Conservation (phyloP, 2,888 invertebrate species). For the Pollenia angustigena region DNA sequence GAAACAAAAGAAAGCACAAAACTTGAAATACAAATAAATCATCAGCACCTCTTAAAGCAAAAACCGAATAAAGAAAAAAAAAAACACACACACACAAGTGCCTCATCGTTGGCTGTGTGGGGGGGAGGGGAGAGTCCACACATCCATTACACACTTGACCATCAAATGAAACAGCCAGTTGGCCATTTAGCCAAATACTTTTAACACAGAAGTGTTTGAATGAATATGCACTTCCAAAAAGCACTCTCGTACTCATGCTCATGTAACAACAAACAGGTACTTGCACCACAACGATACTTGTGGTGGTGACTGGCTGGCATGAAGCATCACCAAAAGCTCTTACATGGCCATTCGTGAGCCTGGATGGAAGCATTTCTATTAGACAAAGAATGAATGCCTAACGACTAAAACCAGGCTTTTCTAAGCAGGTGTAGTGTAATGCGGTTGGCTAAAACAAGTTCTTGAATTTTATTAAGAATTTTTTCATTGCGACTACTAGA, state of each 20-base stretch:
- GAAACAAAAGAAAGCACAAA: conserved; percentile 2
- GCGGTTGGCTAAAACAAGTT: too few species aligned
- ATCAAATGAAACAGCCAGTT: neutral
- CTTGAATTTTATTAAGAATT: too few species aligned
- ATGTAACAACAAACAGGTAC: conserved; percentile 11
- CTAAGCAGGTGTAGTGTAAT: too few species aligned
- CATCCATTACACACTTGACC: conserved; percentile 18
- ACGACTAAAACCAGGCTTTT: too few species aligned
- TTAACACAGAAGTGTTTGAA: conserved; percentile 10
- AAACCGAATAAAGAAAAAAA: neutral
- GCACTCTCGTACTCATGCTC: conserved; percentile 2
- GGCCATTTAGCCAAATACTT: conserved; percentile 10
- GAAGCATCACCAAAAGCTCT: conserved; percentile 2
- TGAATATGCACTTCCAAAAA: conserved; percentile 8
- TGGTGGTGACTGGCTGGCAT: conserved; percentile 11
- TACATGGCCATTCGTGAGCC: neutral
- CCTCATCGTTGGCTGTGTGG: too few species aligned
- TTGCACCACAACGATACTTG: conserved; percentile 9
- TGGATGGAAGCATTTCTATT: neutral
- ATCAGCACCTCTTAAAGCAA: conserved; percentile 24
- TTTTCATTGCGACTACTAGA: too few species aligned
- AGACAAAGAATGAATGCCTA: neutral
- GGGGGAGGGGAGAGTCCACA: neutral
- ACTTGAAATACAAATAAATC: conserved; percentile 41
- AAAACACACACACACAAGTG: conserved; percentile 1